Base-by-base conservation (phyloP, 1,140 invertebrate species). In the Zaprionus davidi region DNA sequence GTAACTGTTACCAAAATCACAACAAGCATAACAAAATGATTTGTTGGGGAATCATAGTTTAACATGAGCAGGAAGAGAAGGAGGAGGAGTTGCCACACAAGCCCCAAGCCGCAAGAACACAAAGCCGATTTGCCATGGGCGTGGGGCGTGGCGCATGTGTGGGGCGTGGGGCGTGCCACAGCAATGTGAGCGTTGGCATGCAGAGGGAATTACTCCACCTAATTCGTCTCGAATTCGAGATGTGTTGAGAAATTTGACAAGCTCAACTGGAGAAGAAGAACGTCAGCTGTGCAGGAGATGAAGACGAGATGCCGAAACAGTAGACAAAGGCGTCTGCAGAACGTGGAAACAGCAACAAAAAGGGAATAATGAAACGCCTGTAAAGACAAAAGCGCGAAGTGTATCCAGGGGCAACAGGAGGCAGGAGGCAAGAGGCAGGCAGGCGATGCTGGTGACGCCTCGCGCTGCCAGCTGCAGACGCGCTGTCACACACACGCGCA, bases 171-270 rank as follows among this genome's bases (percentile, higher is more conserved):
- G 38, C 38, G 34, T 62, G 51, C 57, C n/a, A 36, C 31, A 26
- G 36, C 46, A 60, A 49, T 68, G 31, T 34, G 31, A 34, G 46
- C 57, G 13, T 13, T 9, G 15, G 55, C 38, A 44, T 70, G 31
- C 59, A 57, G 9, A 34, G 17, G 22, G 67, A 71, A 60, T 76
- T 71, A 65, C 41, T 46, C 17, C 34, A 60, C n/a, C 26, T 76
- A 76, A 76, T 71, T 65, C 73, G 60, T 65, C 62, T 76, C 44
- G 71, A 60, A 71, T 76, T 76, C 71, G 55, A 46, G 41, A 76
- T 65, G 65, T 65, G 60, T 56, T 64, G 38, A 28, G 60, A 53
- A 76, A 71, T 71, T 65, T 76, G 73, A 76, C 73, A 76, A 76
- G 68, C 55, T 60, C n/a, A 67, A 58, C 34, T 28, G 63, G 41